phyloP scores from a whole-genome alignment of 37 sponge, comb jelly and placozoan genomes.

The Halisarca cf. caerulea region DNA sequence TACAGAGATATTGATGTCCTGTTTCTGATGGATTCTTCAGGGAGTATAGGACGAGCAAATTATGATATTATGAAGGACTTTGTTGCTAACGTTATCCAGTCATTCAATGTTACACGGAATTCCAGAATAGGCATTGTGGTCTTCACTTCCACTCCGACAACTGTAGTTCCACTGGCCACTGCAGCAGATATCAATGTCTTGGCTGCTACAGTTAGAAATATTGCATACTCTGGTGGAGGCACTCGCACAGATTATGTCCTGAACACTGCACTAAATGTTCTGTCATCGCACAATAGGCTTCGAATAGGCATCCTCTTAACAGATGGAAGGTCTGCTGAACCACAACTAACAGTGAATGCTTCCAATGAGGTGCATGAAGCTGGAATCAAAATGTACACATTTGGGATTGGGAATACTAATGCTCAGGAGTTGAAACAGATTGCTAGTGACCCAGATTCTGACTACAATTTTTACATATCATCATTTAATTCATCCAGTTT shows the following conservation, averaged over 20 bases:
- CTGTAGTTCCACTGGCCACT: neutral
- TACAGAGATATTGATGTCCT: neutral
- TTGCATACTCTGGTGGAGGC: neutral
- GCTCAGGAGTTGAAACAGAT: neutral
- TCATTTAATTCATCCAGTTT: neutral
- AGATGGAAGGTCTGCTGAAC: neutral
- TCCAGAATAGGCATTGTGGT: neutral
- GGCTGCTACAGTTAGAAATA: neutral
- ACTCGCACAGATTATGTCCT: neutral
- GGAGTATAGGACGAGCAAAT: neutral
- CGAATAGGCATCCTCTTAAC: constrained; percentile 8
- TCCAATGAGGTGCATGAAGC: neutral
- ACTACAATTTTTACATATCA: constrained; percentile 1
- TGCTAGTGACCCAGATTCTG: neutral
- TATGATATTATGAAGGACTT: neutral
- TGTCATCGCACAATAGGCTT: neutral
- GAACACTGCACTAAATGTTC: neutral
- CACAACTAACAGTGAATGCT: neutral
- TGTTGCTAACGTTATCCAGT: neutral
- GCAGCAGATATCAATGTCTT: neutral
- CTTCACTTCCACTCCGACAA: neutral
- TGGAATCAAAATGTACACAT: constrained; percentile 10
- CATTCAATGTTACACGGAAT: neutral
- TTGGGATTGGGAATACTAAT: constrained; percentile 21
- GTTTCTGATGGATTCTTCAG: constrained; percentile 18